Percentiles rank a stretch among this genome's conserved stretches.
Conservation (phyloP, 2,113 vertebrate genomes). For the Agapornis roseicollis region DNA sequence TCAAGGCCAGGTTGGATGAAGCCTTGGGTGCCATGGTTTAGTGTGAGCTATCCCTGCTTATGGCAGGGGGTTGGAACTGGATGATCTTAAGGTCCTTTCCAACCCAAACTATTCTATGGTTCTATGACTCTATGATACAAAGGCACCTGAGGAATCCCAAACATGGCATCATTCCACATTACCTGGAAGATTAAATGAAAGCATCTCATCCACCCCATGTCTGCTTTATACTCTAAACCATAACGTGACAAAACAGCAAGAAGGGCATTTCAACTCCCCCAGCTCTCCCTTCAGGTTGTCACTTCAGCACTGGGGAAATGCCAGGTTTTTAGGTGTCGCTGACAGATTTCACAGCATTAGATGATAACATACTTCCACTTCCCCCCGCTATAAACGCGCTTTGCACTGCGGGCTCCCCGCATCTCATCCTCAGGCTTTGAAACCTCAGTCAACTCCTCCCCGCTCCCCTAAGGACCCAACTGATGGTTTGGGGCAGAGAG, state of each 20-base stretch:
- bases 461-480: rapidly evolving
- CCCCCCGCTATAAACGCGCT: not conserved
- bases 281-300: not conserved
- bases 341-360: not conserved
- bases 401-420: not conserved
- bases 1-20: no score
- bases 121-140: not conserved
- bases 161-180: rapidly evolving
- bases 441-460: rapidly evolving
- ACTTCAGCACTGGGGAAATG: rapidly evolving
- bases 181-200: not conserved
- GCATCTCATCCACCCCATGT: not conserved
- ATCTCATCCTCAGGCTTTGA: not conserved
- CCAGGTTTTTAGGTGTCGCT: not conserved
- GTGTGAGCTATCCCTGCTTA: no score
- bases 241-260: not conserved
- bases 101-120: no score
- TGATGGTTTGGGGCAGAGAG: not conserved
- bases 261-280: not conserved
- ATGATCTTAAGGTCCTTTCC: no score
- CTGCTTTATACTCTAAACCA: not conserved
- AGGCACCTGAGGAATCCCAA: not conserved
- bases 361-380: not conserved
- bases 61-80: no score
- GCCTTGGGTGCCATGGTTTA: no score